Base-by-base conservation (phyloP, 1,140 invertebrate genomes). In the Magallana ariakensis region DNA sequence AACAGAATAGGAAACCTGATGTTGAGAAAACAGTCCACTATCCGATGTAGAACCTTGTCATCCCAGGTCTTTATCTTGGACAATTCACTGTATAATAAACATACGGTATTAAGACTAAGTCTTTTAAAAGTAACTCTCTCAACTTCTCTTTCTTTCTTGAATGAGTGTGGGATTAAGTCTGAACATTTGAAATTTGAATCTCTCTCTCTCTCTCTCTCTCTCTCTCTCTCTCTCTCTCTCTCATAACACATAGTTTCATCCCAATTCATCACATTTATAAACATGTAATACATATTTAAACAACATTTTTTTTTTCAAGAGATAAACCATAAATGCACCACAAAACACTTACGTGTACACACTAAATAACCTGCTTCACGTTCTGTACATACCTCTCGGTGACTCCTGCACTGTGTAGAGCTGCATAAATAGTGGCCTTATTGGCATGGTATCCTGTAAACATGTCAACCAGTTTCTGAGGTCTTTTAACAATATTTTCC, bases 361-460 rank as follows among this genome's bases (percentile, higher is more conserved):
- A 33, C 33, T 33, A 33, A 33, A 46, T 46, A 46, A 46, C 33
- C 33, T 46, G 33, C 33, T 46, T 46, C 33, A 46, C 5, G 3
- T 46, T 46, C 33, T 46, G 33, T 46, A 75, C 87, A 86, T 89
- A 91, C 90, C 70, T 90, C 80, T 90, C 89, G 19, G 57, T 87
- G 33, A 91, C 85, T 1, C 90, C 89, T 81, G 90, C 90, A 75
- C 87, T 89, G 33, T 81, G 75, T 11, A 91, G 82, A 70, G 88
- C 89, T 58, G 88, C 57, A 66, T 85, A 62, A 6, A 91, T 91
- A 13, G 87, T 88, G 26, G 88, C 84, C 22, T 85, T 88, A 46
- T 87, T 91, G 82, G 90, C 90, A 87, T 90, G 90, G 86, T 91
- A 91, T 70, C 90, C 90, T 56, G 90, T 91, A 87, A 91, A 91